These are phyloP conservation scores for Stramonita haemastoma DNA, from an alignment of 2,888 invertebrate species.

Conservation along the genomic window DNA sequence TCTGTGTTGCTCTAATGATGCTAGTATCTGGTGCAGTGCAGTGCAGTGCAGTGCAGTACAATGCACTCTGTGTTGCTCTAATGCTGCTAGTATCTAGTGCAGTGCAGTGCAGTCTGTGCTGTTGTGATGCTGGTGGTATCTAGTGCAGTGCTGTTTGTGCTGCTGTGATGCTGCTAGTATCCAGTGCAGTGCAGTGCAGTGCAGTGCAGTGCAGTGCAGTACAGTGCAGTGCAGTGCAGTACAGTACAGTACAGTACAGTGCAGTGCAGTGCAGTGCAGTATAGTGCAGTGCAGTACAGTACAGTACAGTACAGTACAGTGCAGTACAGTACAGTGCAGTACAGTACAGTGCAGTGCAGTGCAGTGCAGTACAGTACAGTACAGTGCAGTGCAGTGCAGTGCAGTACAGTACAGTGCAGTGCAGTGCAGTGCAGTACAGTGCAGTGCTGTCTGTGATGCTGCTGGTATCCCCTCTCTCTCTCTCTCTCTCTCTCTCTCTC, in stretches of 20 bases:
- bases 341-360: constrained; percentile 44
- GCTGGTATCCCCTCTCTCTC: too few relatives aligned
- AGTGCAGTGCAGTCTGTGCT: too few relatives aligned
- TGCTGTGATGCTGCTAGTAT: too few relatives aligned
- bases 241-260: neutral
- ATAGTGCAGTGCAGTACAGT: constrained; percentile 4
- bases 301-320: constrained; percentile 21
- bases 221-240: too few relatives aligned
- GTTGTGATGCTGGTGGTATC: too few relatives aligned
- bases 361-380: constrained; percentile 26
- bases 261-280: neutral
- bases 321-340: constrained; percentile 3
- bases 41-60: neutral
- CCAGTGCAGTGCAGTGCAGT: too few relatives aligned
- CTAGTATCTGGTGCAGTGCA: neutral
- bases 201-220: too few relatives aligned
- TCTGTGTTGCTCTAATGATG: too few relatives aligned
- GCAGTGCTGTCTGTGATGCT: neutral
- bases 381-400: neutral
- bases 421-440: constrained; percentile 21
- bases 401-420: constrained; percentile 14
- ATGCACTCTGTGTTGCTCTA: neutral
- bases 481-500: too few relatives aligned
- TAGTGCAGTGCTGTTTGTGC: too few relatives aligned
- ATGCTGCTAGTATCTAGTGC: too few relatives aligned